Percentiles rank a stretch among this genome's conserved stretches.
Evolutionary conservation across 2,888 invertebrate genomes (phyloP).

Genomic region (Synanthedon vespiformis): DNA sequence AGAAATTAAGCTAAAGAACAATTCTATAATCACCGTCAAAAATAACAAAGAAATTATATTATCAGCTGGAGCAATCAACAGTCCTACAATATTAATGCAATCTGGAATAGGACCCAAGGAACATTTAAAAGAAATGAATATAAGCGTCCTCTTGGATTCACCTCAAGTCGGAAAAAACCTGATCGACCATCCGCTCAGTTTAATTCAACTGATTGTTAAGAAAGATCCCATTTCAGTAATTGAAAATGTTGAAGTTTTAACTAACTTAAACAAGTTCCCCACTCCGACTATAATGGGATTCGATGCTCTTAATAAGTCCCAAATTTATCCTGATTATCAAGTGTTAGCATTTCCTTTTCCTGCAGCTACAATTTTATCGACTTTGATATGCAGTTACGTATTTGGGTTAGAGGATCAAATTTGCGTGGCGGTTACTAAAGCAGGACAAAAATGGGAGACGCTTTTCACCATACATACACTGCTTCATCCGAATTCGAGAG

Average conservation of each 20-base stretch:
- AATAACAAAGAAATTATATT: slow-evolving; percentile 32
- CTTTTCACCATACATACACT: slow-evolving; percentile 17
- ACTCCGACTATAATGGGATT: slow-evolving; percentile 26
- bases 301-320: slow-evolving; percentile 24
- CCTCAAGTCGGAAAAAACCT: slow-evolving; percentile 34
- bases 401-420: slow-evolving; percentile 20
- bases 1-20: slow-evolving; percentile 19
- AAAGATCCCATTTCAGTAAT: slow-evolving; percentile 9
- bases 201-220: slow-evolving; percentile 19
- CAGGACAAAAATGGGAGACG: slow-evolving; percentile 11
- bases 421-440: slow-evolving; percentile 18
- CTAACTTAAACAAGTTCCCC: slow-evolving; percentile 22
- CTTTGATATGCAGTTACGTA: slow-evolving; percentile 18
- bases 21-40: slow-evolving; percentile 12
- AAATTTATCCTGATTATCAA: slow-evolving; percentile 36
- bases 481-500: slow-evolving; percentile 35
- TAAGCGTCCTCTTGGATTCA: slow-evolving; percentile 21
- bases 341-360: slow-evolving; percentile 18
- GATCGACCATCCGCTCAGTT: slow-evolving; percentile 32
- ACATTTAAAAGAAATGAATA: slow-evolving; percentile 24
- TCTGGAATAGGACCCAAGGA: slow-evolving; percentile 38
- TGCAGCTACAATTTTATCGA: slow-evolving; percentile 14
- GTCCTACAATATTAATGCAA: slow-evolving; percentile 38
- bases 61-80: slow-evolving; percentile 35
- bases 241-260: slow-evolving; percentile 18